Evolutionary conservation across 2,888 invertebrate genomes (phyloP).

Genomic region (Hemaris fuciformis): DNA sequence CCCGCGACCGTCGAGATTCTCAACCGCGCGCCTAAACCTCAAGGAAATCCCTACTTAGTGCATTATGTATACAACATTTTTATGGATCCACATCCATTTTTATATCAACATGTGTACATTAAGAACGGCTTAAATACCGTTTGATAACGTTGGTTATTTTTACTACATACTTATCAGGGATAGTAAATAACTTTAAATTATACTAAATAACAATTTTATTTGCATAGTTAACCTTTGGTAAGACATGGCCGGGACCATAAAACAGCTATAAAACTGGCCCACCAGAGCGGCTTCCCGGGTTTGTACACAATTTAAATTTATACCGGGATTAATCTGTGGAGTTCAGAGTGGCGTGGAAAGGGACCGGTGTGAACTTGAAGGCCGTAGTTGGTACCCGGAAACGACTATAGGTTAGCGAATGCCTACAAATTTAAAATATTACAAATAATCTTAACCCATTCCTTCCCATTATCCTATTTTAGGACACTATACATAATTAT

Average conservation of each 20-base stretch:
- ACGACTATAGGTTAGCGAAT: too few species aligned
- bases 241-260: not conserved
- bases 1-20: too few species aligned
- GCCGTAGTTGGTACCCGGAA: too few species aligned
- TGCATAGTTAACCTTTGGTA: not conserved
- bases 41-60: too few species aligned
- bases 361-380: not conserved
- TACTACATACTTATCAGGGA: not conserved
- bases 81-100: not conserved
- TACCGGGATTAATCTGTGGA: not conserved
- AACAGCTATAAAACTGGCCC: not conserved
- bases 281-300: not conserved
- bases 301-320: not conserved
- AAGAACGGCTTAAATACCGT: not conserved
- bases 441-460: too few species aligned
- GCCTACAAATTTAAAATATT: too few species aligned
- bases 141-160: not conserved
- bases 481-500: too few species aligned
- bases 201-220: slow-evolving; percentile 4
- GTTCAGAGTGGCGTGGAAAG: not conserved
- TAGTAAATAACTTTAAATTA: slow-evolving; percentile 1
- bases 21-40: too few species aligned
- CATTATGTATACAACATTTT: too few species aligned
- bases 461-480: too few species aligned
- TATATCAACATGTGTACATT: not conserved